Percentiles rank a stretch among this genome's conserved stretches.
These are phyloP conservation scores for Tetheella fluctuosa DNA, from an alignment of 2,888 invertebrate species.

Conservation along the genomic window DNA sequence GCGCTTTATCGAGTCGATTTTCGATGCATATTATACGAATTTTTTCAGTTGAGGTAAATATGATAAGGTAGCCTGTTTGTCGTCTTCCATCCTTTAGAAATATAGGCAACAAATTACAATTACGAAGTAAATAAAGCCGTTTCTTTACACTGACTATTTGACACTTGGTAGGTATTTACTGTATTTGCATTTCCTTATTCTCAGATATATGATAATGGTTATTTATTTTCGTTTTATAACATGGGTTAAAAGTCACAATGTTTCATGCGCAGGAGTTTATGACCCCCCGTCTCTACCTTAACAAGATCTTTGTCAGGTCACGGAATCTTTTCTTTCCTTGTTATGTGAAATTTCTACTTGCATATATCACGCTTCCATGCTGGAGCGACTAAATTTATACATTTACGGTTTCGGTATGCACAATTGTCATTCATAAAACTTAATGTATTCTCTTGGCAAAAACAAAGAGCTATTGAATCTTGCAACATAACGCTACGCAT, in stretches of 20 bases:
- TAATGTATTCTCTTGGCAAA: slow-evolving; percentile 41
- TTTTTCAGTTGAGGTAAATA: too few relatives aligned
- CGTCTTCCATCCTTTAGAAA: too few relatives aligned
- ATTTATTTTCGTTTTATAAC: slow-evolving; percentile 38
- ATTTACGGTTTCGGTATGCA: slow-evolving; percentile 22
- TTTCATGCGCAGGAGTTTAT: slow-evolving; percentile 35
- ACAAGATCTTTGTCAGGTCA: slow-evolving; percentile 59
- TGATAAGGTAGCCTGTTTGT: too few relatives aligned
- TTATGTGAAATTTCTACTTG: slow-evolving; percentile 41
- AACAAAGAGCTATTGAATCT: slow-evolving; percentile 40
- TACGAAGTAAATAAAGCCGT: background rate
- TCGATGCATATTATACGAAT: too few relatives aligned
- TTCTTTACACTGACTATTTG: too few relatives aligned
- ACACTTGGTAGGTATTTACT: slow-evolving; percentile 15
- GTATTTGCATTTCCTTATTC: background rate
- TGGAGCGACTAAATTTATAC: slow-evolving; percentile 21
- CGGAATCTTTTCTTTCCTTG: slow-evolving; percentile 56
- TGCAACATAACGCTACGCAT: slow-evolving; percentile 13
- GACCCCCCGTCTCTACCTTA: slow-evolving; percentile 29
- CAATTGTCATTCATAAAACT: slow-evolving; percentile 45
- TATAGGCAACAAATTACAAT: background rate
- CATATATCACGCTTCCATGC: slow-evolving; percentile 45
- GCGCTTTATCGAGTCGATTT: too few relatives aligned
- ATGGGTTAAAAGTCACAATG: slow-evolving; percentile 47
- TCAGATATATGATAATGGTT: slow-evolving; percentile 24